Conservation (phyloP, 2,797 vertebrate genomes). For the Acropternis orthonyx region DNA sequence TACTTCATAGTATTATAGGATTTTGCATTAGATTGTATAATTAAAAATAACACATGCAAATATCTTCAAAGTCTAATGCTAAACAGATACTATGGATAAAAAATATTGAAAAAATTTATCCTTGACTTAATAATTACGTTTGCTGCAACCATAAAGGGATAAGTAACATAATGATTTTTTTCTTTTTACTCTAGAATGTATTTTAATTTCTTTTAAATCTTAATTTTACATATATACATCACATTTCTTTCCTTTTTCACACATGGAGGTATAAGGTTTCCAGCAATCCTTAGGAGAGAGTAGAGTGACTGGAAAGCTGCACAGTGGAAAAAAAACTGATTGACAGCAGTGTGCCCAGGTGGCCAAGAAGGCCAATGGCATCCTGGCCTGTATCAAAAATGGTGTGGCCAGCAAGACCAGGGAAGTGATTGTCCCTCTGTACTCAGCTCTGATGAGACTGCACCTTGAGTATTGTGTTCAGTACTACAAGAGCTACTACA, state of each 20-base stretch:
- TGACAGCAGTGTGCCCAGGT: too few relatives aligned
- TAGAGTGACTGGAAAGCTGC: not conserved
- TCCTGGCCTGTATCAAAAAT: accelerated
- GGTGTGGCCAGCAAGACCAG: not conserved
- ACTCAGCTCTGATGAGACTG: accelerated
- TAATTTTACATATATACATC: not conserved
- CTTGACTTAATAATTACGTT: not conserved
- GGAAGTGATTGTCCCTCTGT: accelerated
- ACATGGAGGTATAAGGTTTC: not conserved
- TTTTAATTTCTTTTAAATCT: not conserved
- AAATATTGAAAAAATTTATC: not conserved
- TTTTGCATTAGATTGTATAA: not conserved
- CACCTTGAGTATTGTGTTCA: accelerated
- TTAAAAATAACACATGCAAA: not conserved
- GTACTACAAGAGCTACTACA: too few relatives aligned
- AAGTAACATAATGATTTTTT: not conserved
- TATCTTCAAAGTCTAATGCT: not conserved
- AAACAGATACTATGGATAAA: not conserved
- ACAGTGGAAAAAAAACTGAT: not conserved
- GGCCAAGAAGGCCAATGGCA: not conserved
- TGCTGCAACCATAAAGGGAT: not conserved
- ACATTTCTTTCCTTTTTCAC: not conserved
- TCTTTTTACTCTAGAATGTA: not conserved
- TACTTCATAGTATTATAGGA: not conserved
- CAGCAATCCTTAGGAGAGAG: not conserved